These are phyloP conservation scores for Ceyx erithaca DNA, from an alignment of 2,797 vertebrate species.

Conservation along the genomic window DNA sequence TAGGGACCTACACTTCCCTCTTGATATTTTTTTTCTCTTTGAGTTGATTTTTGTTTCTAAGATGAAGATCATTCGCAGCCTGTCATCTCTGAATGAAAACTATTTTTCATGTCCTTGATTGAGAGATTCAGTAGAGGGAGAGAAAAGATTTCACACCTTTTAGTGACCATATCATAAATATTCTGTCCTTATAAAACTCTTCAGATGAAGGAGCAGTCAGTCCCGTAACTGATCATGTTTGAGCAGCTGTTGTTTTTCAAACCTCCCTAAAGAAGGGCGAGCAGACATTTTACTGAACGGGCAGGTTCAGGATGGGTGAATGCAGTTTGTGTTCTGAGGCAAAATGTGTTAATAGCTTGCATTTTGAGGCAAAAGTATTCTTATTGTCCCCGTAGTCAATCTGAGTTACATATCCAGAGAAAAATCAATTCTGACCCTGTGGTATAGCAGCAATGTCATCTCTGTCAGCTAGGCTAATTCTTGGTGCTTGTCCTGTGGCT, in stretches of 20 bases:
- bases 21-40: background rate
- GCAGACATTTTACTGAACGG: background rate
- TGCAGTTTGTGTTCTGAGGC: background rate
- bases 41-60: background rate
- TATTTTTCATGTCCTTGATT: background rate
- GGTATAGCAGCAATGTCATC: background rate
- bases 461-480: background rate
- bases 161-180: background rate
- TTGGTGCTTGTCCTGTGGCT: background rate
- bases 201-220: background rate
- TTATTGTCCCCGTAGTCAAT: background rate
- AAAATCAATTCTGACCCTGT: background rate
- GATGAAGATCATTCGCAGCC: background rate
- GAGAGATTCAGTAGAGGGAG: background rate
- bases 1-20: background rate
- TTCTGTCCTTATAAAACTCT: background rate
- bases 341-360: background rate
- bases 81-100: background rate
- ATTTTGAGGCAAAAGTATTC: background rate
- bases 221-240: background rate
- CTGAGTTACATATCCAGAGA: background rate
- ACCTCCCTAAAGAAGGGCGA: background rate
- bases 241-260: background rate
- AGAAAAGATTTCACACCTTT: slow-evolving; percentile 7
- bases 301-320: background rate